Evolutionary conservation across 2,888 invertebrate species (phyloP).

Genomic region (Oxytorus armatus): DNA sequence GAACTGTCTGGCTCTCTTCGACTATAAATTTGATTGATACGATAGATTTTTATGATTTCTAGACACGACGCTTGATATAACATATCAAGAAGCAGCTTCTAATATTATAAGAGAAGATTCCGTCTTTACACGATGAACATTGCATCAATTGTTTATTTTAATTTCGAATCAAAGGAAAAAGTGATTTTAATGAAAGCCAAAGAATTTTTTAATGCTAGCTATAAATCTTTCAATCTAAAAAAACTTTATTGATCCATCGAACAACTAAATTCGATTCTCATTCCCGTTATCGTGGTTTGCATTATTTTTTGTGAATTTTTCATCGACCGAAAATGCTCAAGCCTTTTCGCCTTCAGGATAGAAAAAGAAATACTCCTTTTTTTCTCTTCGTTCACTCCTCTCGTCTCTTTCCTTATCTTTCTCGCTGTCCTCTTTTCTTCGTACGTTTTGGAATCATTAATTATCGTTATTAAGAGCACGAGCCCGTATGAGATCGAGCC

Average conservation of each 20-base stretch:
- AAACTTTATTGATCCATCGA: too few species aligned
- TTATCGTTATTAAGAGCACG: conserved; percentile 57
- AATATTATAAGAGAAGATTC: neutral
- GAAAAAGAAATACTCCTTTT: too few species aligned
- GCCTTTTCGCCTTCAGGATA: too few species aligned
- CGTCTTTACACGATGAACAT: neutral
- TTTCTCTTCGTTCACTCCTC: conserved; percentile 1
- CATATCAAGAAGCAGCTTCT: neutral
- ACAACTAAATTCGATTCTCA: too few species aligned
- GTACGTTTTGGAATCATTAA: conserved; percentile 33
- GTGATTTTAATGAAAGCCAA: too few species aligned
- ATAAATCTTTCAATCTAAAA: too few species aligned
- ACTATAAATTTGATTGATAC: conserved; percentile 29
- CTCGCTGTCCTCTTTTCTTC: neutral
- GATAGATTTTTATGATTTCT: conserved; percentile 38
- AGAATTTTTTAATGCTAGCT: too few species aligned
- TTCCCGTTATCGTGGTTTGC: too few species aligned
- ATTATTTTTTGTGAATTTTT: neutral
- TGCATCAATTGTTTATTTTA: conserved; percentile 16
- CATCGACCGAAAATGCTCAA: too few species aligned
- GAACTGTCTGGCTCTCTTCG: conserved; percentile 13
- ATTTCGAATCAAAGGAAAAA: too few species aligned
- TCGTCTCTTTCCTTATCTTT: neutral
- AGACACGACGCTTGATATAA: conserved; percentile 16
- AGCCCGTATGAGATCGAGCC: conserved; percentile 36